Evolutionary conservation across 2,797 vertebrate species (phyloP).

Genomic region (Gadopsis bispinosus): DNA sequence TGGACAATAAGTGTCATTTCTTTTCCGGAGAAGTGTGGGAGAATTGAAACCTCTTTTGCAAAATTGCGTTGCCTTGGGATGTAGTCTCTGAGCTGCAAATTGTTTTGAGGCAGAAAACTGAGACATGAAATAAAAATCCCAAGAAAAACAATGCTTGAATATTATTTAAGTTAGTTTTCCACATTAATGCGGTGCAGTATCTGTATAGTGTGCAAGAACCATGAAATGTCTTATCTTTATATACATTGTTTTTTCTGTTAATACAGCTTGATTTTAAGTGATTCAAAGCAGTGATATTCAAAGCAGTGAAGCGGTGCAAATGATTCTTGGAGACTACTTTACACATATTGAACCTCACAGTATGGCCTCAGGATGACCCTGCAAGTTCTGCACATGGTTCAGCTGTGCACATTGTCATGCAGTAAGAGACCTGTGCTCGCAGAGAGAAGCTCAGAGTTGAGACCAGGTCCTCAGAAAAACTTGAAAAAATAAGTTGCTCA

Average conservation of each 20-base stretch:
- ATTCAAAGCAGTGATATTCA: slow-evolving; percentile 37
- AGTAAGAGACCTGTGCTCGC: slow-evolving; percentile 28
- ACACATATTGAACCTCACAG: slow-evolving; percentile 31
- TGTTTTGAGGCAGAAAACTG: slow-evolving; percentile 8
- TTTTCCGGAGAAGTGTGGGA: slow-evolving; percentile 17
- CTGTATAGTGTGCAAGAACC: slow-evolving; percentile 21
- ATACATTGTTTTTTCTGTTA: slow-evolving; percentile 9
- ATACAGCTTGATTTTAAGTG: slow-evolving; percentile 30
- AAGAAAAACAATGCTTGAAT: slow-evolving; percentile 26
- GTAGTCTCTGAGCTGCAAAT: slow-evolving; percentile 14
- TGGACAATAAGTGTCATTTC: slow-evolving; percentile 27
- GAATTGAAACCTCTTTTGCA: slow-evolving; percentile 19
- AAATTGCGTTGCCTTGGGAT: slow-evolving; percentile 29
- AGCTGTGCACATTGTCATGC: slow-evolving; percentile 51
- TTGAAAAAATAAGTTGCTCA: slow-evolving; percentile 35
- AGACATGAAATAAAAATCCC: background rate
- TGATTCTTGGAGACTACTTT: slow-evolving; percentile 39
- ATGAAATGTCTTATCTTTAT: slow-evolving; percentile 23
- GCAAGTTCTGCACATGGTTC: slow-evolving; percentile 29
- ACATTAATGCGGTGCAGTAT: slow-evolving; percentile 12
- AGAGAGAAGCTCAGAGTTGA: slow-evolving; percentile 42
- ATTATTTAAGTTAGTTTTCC: slow-evolving; percentile 27
- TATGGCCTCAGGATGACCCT: slow-evolving; percentile 50
- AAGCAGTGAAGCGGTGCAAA: slow-evolving; percentile 34
- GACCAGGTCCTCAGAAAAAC: slow-evolving; percentile 45